Evolutionary conservation across 1,140 invertebrate genomes (phyloP).

Genomic region (Drosophila truncata): DNA sequence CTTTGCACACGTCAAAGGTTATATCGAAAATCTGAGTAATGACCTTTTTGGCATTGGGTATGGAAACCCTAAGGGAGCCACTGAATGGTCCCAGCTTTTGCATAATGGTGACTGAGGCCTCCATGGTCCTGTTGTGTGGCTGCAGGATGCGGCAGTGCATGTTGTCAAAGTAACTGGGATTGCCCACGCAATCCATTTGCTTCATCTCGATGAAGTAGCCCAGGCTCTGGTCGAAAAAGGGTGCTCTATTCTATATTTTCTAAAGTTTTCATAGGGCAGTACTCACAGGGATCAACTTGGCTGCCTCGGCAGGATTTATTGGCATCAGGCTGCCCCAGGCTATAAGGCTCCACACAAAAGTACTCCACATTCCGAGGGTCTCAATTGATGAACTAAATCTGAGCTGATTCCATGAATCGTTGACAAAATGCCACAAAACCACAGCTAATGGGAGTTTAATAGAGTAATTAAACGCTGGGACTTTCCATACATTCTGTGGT

Average conservation of each 20-base stretch:
- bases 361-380: constrained; percentile 28
- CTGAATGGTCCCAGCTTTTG: constrained; percentile 13
- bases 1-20: constrained; percentile 64
- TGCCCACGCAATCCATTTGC: constrained; percentile 46
- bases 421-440: constrained; percentile 21
- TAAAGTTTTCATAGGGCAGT: background rate
- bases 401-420: constrained; percentile 5
- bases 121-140: constrained; percentile 43
- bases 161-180: constrained; percentile 42
- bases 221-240: constrained; percentile 2
- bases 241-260: background rate
- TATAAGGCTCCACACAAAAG: background rate
- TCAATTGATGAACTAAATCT: constrained; percentile 9
- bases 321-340: background rate
- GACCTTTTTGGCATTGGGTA: constrained; percentile 59
- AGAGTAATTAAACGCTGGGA: constrained; percentile 32
- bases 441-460: constrained; percentile 50
- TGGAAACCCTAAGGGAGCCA: constrained; percentile 38
- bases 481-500: constrained; percentile 36
- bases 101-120: constrained; percentile 22
- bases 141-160: constrained; percentile 18
- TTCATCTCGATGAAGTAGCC: constrained; percentile 60
- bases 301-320: constrained; percentile 25
- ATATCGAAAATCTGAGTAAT: constrained; percentile 54
- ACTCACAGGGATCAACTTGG: constrained; percentile 24